These are phyloP conservation scores for Dynastes tityus DNA, from an alignment of 2,888 invertebrate species.

Conservation along the genomic window DNA sequence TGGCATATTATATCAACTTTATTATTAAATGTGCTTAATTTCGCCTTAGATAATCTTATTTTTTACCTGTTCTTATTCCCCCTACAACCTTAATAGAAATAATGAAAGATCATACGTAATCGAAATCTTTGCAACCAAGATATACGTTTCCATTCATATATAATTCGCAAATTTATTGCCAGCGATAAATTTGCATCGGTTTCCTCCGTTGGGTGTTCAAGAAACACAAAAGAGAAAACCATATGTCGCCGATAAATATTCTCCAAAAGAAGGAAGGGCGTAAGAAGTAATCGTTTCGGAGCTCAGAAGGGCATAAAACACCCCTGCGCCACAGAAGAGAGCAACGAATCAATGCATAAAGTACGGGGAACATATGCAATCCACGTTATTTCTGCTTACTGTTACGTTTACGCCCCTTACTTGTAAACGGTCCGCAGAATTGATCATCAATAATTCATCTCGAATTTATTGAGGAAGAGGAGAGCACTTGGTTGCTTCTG, in stretches of 20 bases:
- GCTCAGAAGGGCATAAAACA: constrained; percentile 54
- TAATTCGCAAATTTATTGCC: constrained; percentile 32
- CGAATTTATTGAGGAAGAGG: constrained; percentile 59
- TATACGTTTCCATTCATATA: neutral
- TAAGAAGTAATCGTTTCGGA: constrained; percentile 54
- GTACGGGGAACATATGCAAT: constrained; percentile 60
- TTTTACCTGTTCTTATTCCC: no score
- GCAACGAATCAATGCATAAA: constrained; percentile 61
- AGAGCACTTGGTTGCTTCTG: neutral
- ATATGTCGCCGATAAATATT: constrained; percentile 48
- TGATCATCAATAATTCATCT: constrained; percentile 64
- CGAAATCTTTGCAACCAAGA: no score
- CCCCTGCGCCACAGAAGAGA: constrained; percentile 54
- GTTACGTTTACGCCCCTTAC: constrained; percentile 61
- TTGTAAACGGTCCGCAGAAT: constrained; percentile 60
- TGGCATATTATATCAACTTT: no score
- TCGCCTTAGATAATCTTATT: no score
- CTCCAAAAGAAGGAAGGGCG: constrained; percentile 37
- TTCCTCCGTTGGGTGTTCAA: constrained; percentile 17
- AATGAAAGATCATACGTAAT: no score
- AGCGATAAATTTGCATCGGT: constrained; percentile 43
- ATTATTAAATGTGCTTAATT: no score
- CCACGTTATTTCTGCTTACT: constrained; percentile 59
- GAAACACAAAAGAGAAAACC: constrained; percentile 42
- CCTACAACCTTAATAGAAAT: no score